Base-by-base conservation (phyloP, 2,888 invertebrate genomes). In the Eutolmus rufibarbis region DNA sequence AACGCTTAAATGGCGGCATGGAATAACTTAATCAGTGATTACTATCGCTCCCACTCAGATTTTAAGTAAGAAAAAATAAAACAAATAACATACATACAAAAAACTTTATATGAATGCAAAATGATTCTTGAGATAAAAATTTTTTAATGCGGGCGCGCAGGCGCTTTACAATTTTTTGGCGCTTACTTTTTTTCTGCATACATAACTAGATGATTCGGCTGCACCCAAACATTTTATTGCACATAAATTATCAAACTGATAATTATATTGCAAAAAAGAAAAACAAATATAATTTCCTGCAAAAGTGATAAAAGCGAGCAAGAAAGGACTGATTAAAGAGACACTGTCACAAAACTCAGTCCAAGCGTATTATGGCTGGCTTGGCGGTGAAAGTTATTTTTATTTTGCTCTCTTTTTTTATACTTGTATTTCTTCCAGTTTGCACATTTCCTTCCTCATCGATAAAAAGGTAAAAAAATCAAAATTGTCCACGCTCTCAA, bases 361-460 rank as follows among this genome's bases (percentile, higher is more conserved):
- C 66, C 37, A 19, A 66, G 66, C 34, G 40, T 84, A 84, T 66
- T 34, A 82, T 56, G 34, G 81, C 51, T 56, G 81, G 56, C 56
- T 56, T 56, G 81, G 31, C 56, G 82, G 82, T 82, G 82, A 82
- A 82, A 82, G 82, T 82, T 82, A 82, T 82, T 82, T 82, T 82
- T 66, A 23, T 82, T 82, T 57, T 56, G 12, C 82, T 84, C 82
- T 84, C 40, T 84, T 82, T 56, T 81, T 51, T 56, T 56, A 37
- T 66, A 31, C 31, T 37, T 81, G 14, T 82, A 57, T 57, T 57
- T 46, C 28, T 78, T 78, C 14, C 57, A 23, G 1, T 57, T 57
- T n/a, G 51, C 51, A 16, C 5, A 57, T 66, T 66, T 66, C 2
- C 12, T 66, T 66, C 9, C 23, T 28, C 23, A 66, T 12, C 28